These are phyloP conservation scores for Thunnus maccoyii DNA, from an alignment of 2,113 vertebrate species.

Conservation along the genomic window DNA sequence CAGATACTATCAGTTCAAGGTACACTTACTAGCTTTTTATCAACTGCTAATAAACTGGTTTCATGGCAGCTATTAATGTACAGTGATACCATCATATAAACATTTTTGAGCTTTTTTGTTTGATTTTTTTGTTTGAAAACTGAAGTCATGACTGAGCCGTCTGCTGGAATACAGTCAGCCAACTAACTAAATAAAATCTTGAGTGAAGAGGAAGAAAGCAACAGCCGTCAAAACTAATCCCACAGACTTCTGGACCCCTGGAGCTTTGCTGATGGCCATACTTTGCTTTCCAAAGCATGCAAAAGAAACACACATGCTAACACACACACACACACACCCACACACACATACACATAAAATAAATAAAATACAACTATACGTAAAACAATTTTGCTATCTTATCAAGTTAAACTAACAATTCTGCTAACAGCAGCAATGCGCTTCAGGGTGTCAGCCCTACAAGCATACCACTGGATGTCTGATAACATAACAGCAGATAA, in stretches of 20 bases:
- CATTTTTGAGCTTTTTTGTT: not conserved
- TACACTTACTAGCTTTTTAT: no score
- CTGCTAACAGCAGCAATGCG: constrained; percentile 10
- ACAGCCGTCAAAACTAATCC: constrained; percentile 35
- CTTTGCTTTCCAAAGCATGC: constrained; percentile 32
- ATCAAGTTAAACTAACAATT: constrained; percentile 42
- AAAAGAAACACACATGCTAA: not conserved
- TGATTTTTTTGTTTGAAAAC: not conserved
- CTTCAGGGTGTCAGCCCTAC: constrained; percentile 47
- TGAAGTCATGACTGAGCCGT: constrained; percentile 6
- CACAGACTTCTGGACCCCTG: constrained; percentile 26
- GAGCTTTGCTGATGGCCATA: constrained; percentile 40
- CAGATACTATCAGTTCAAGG: no score
- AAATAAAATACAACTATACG: not conserved
- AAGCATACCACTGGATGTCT: constrained; percentile 43
- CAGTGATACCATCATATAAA: not conserved
- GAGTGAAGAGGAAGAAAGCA: constrained; percentile 1
- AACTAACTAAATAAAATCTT: constrained; percentile 23
- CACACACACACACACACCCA: not conserved
- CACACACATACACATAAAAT: not conserved
- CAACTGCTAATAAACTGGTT: not conserved
- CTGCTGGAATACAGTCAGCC: constrained; percentile 35
- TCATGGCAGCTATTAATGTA: not conserved
- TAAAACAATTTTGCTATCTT: constrained; percentile 37
- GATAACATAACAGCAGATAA: constrained; percentile 67